Evolutionary conservation across 2,888 invertebrate genomes (phyloP), one percentile per base, ranked within the genome.

Genomic region (Aquatica leii): DNA sequence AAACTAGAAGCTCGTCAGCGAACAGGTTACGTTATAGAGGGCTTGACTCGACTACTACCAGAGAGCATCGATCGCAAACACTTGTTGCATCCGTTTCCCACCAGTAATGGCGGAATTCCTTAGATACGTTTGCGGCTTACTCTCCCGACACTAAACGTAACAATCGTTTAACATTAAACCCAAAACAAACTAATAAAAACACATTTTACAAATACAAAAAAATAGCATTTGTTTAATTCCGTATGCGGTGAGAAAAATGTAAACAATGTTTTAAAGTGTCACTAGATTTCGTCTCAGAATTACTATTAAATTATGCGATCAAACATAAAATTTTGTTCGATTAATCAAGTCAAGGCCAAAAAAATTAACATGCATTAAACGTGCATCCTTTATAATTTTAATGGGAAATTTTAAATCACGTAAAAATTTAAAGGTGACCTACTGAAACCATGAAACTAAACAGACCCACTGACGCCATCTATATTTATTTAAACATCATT

Each of bases 101-200:
- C 81, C 80, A 75, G 79, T 80, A 75, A 83, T 82, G 59, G 20
- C 84, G 82, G 75, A 83, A 84, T 79, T 82, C 83, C 62, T 83
- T 84, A 81, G 80, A 80, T 74, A 68, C 46, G 18, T 46, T 46
- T 46, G 46, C 20, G 46, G 46, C 46, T 17, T 18, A 18, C 46
- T 46, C 46, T 46, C 46, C 20, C 12, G 40, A 18, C 20, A 20
- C 24, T 24, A 2, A 6, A 4, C 24, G 24, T 6, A 24, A 24
- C 24, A 6, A 24, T 24, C n/a, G n/a, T n/a, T n/a, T n/a, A n/a
- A n/a, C n/a, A 24, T 24, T 24, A 24, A 24, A 17, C 46, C 17
- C 46, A n/a, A 46, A 3, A 46, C 18, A 18, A 46, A 18, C 18
- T 17, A 46, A 24, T 6, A 53, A 53, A 53, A 53, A 53, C 11